Conservation (phyloP, 2,113 vertebrate genomes). For the Leptosomus discolor region DNA sequence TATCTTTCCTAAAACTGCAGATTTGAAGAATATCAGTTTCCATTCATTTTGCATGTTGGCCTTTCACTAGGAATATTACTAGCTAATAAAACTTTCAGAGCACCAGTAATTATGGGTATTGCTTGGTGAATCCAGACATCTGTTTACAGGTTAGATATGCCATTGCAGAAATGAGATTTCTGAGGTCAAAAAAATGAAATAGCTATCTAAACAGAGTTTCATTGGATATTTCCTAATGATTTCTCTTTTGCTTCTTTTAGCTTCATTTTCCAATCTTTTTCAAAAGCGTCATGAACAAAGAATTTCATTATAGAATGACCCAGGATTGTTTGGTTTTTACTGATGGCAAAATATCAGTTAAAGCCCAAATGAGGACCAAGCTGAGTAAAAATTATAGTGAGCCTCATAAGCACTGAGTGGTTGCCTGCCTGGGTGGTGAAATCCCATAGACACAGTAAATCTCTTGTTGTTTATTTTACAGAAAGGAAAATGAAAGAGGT, state of each 20-base stretch:
- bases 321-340: conserved; percentile 62
- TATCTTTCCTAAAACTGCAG: not conserved
- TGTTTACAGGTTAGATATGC: not conserved
- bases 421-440: conserved; percentile 57
- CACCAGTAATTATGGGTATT: not conserved
- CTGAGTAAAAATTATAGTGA: conserved; percentile 71
- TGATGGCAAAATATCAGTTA: conserved; percentile 66
- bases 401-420: not conserved
- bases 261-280: conserved; percentile 16
- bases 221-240: not conserved
- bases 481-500: conserved; percentile 35
- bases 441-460: conserved; percentile 70
- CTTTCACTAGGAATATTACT: not conserved
- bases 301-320: conserved; percentile 73
- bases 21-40: not conserved
- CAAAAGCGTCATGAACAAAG: conserved; percentile 74
- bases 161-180: not conserved
- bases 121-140: not conserved
- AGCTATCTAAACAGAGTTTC: not conserved
- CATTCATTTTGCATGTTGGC: not conserved
- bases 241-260: not conserved
- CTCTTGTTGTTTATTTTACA: conserved; percentile 70
- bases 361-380: conserved; percentile 78
- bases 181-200: not conserved
- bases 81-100: conserved; percentile 22